Evolutionary conservation across 2,888 invertebrate genomes (phyloP).

Genomic region (Hyppa rectilinea): DNA sequence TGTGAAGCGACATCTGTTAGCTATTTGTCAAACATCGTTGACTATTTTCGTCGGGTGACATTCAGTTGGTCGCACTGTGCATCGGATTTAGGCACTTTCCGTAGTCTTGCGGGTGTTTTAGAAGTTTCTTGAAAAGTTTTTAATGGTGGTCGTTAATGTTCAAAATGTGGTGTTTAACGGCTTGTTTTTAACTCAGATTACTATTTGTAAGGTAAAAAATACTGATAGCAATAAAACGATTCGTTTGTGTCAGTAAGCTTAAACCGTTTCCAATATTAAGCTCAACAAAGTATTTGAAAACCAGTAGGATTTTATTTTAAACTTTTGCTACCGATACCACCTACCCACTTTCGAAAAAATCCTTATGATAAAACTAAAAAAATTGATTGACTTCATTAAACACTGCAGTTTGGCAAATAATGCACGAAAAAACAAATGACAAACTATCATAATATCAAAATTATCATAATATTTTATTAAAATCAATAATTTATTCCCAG

Average conservation of each 20-base stretch:
- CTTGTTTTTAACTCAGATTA: slow-evolving; percentile 30
- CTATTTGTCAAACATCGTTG: slow-evolving; percentile 89
- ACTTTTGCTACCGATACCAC: too few relatives aligned
- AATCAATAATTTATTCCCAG: slow-evolving; percentile 49
- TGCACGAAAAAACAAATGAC: slow-evolving; percentile 17
- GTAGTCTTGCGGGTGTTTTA: slow-evolving; percentile 39
- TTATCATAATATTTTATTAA: too few relatives aligned
- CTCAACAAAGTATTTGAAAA: not conserved
- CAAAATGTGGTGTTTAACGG: slow-evolving; percentile 30
- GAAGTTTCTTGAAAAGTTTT: slow-evolving; percentile 39
- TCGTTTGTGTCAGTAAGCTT: not conserved
- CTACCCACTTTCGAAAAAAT: slow-evolving; percentile 14
- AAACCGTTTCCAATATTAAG: not conserved
- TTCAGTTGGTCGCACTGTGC: slow-evolving; percentile 77
- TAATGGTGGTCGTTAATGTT: slow-evolving; percentile 26
- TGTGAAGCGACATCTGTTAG: slow-evolving; percentile 83
- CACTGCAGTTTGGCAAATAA: slow-evolving; percentile 24
- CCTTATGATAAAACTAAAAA: not conserved
- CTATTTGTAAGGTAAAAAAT: slow-evolving; percentile 7
- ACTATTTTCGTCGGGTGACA: slow-evolving; percentile 84
- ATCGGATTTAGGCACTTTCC: slow-evolving; percentile 55
- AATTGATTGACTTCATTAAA: slow-evolving; percentile 16
- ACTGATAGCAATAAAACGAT: slow-evolving; percentile 18
- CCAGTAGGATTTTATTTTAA: not conserved
- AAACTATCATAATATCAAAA: slow-evolving; percentile 31